A percentile compares a stretch with the other conserved stretches of the same genome.
Conservation (phyloP, 2,797 vertebrate genomes). For the Hydrolagus colliei region DNA sequence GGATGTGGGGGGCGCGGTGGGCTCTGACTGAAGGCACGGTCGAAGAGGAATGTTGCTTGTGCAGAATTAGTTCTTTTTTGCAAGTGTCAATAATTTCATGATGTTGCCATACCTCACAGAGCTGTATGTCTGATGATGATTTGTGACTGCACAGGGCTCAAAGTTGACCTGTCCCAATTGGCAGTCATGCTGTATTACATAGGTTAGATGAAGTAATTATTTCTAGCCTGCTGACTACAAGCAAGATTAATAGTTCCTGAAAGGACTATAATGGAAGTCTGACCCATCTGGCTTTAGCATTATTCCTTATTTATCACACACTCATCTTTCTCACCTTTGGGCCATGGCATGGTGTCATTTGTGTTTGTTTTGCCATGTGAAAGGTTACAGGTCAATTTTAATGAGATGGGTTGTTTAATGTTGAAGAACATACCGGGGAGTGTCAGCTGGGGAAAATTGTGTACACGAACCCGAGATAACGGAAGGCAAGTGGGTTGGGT, state of each 20-base stretch:
- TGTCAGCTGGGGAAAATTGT: not conserved
- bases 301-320: slow-evolving; percentile 81
- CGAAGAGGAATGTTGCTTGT: not conserved
- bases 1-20: not conserved
- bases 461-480: not conserved
- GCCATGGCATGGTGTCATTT: slow-evolving; percentile 73
- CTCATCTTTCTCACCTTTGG: slow-evolving; percentile 82
- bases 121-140: slow-evolving; percentile 56
- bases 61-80: slow-evolving; percentile 18
- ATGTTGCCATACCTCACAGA: slow-evolving; percentile 52
- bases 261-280: slow-evolving; percentile 83
- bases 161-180: slow-evolving; percentile 68
- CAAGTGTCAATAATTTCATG: slow-evolving; percentile 18
- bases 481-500: not conserved
- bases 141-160: slow-evolving; percentile 50
- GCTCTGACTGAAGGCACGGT: not conserved
- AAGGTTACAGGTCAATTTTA: slow-evolving; percentile 55
- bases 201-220: slow-evolving; percentile 83
- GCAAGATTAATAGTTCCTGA: slow-evolving; percentile 90
- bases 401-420: slow-evolving; percentile 51
- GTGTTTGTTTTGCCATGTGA: slow-evolving; percentile 56
- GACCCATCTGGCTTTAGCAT: slow-evolving; percentile 79
- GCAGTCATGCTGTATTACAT: slow-evolving; percentile 69
- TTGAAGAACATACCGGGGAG: slow-evolving; percentile 33
- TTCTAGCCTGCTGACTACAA: slow-evolving; percentile 76